Evolutionary conservation across 2,113 vertebrate species (phyloP).

Genomic region (Charadrius vociferus): DNA sequence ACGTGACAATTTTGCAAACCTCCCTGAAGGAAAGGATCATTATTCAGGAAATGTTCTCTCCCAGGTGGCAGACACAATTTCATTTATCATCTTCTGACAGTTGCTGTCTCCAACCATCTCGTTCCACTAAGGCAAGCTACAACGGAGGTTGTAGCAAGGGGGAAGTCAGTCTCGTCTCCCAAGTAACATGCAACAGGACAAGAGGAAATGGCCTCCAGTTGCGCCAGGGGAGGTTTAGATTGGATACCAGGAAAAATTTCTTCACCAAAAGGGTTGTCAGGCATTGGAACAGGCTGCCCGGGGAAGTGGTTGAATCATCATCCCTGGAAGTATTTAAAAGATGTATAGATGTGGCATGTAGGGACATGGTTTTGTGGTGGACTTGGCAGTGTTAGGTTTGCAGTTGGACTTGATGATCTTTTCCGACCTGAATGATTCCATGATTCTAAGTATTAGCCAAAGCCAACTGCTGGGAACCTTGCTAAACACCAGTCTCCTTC

Average conservation of each 20-base stretch:
- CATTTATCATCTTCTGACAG: background rate
- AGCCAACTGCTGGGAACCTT: background rate
- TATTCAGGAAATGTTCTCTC: background rate
- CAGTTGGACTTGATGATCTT: accelerated
- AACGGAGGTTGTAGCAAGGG: background rate
- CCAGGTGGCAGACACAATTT: background rate
- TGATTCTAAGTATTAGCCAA: background rate
- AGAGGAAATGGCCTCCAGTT: background rate
- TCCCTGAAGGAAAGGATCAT: background rate
- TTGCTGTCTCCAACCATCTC: background rate
- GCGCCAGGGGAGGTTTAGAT: background rate
- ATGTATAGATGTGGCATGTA: accelerated
- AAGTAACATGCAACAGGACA: accelerated
- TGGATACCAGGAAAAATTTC: background rate
- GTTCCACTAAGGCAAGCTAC: background rate
- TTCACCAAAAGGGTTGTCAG: accelerated
- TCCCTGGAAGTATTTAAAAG: background rate
- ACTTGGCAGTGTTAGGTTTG: too few species aligned
- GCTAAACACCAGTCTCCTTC: background rate
- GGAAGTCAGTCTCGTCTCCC: background rate
- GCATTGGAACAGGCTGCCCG: background rate
- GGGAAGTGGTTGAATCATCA: background rate
- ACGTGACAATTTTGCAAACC: background rate
- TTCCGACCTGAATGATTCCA: background rate
- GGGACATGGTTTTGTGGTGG: background rate